Conservation (phyloP, 1,140 invertebrate species). For the Microvelia longipes region DNA sequence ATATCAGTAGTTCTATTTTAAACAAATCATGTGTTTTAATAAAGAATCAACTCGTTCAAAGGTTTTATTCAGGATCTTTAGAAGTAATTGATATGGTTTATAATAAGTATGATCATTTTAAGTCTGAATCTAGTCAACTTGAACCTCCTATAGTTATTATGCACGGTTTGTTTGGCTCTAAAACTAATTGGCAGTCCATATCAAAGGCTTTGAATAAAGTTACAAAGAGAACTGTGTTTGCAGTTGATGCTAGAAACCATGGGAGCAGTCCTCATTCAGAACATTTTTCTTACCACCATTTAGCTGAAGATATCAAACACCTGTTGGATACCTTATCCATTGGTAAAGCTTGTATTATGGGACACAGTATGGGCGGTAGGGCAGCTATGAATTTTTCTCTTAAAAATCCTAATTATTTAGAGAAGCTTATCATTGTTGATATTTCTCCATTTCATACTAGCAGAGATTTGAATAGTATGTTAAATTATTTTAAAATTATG, state of each 20-base stretch:
- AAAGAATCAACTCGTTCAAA: no score
- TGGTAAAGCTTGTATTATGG: conserved; percentile 49
- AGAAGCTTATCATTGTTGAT: conserved; percentile 68
- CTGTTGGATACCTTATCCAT: conserved; percentile 46
- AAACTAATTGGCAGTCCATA: conserved; percentile 67
- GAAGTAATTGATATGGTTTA: background rate
- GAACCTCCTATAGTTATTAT: conserved; percentile 11
- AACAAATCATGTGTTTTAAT: no score
- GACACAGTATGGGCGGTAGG: conserved; percentile 84
- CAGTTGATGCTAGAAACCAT: conserved; percentile 78
- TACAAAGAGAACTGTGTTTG: conserved; percentile 43
- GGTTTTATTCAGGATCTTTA: no score
- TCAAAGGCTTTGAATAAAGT: conserved; percentile 52
- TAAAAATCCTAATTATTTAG: conserved; percentile 47
- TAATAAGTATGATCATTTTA: background rate
- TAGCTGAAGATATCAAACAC: conserved; percentile 54
- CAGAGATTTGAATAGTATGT: conserved; percentile 43
- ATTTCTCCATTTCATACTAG: conserved; percentile 58
- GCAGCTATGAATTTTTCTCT: conserved; percentile 64
- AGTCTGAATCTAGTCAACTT: background rate
- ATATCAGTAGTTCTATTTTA: no score
- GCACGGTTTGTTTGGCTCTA: conserved; percentile 41
- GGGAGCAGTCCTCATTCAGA: conserved; percentile 68
- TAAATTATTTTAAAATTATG: conserved; percentile 49
- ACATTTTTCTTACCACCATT: conserved; percentile 49